Evolutionary conservation across 2,113 vertebrate genomes (phyloP), one percentile per base, ranked within the genome.

Genomic region (Gobius niger): DNA sequence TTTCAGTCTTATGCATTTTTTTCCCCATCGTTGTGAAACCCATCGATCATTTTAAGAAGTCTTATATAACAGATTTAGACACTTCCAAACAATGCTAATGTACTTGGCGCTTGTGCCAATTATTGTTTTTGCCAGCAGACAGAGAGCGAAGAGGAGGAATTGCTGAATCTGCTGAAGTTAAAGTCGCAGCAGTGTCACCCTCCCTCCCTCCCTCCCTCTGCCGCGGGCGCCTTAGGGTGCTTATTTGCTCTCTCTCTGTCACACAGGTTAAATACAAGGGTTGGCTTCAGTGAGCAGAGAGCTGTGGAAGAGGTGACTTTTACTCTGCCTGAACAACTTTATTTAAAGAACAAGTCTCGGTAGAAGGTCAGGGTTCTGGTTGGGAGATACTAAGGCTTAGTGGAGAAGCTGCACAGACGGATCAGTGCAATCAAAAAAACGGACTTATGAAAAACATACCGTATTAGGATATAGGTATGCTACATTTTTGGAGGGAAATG

Each of bases 201-300:
- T 34, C 15, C 9, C 34, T 24, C 9, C 34, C 19, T 34, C 9
- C 18, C 57, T 60, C 34, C 57, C 34, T 60, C 24, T 24, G 24
- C 24, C 57, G 40, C 34, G 42, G 40, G 40, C 57, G 40, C 57
- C 57, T 60, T 15, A 5, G 61, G 42, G 42, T 63, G 16, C 44
- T 63, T 63, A 47, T 47, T 63, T 60, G 57, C 40, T 12, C 44
- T 19, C 44, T 44, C 44, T 44, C 42, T 63, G 44, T 47, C 7
- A 44, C 44, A 47, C 41, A 63, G 61, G 61, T 63, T 63, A 63
- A 63, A 63, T 11, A 63, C 44, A 61, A 44, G 40, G 40, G 59
- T 7, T 60, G 40, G 24, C 40, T 19, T 47, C n/a, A 12, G n/a
- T 12, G 41, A 44, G 60, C n/a, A 16, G 41, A 9, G 41, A 44